phyloP scores from a whole-genome alignment of 2,113 vertebrate species.

The Bubo bubo region DNA sequence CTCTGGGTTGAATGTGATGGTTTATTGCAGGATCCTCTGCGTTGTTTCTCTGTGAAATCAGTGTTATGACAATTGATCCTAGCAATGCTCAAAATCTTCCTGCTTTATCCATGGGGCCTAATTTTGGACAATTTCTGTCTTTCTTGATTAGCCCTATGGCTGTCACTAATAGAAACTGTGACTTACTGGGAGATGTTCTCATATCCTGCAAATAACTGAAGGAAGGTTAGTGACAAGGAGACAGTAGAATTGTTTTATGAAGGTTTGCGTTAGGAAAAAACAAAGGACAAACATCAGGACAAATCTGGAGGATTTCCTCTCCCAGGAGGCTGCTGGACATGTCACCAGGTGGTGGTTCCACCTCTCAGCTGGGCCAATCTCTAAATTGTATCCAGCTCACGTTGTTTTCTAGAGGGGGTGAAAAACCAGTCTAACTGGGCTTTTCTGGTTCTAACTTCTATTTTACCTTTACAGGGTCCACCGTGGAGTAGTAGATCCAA shows the following conservation, averaged over 20 bases:
- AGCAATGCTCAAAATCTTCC: neutral
- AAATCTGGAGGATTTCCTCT: neutral
- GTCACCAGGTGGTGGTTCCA: neutral
- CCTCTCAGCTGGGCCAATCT: neutral
- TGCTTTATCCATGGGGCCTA: neutral
- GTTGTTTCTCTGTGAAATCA: neutral
- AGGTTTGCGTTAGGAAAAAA: neutral
- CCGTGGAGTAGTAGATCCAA: constrained; percentile 79
- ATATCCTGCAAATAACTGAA: neutral
- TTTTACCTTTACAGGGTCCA: constrained; percentile 80
- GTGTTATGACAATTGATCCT: neutral
- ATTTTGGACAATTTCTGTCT: neutral
- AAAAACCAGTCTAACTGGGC: neutral
- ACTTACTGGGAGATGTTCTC: neutral
- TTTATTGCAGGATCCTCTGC: neutral
- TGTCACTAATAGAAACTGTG: neutral
- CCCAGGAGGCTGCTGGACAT: neutral
- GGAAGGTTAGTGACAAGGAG: neutral
- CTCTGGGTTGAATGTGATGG: neutral
- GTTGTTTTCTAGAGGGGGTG: neutral
- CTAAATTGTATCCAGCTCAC: neutral
- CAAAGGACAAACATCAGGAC: neutral
- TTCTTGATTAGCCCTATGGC: neutral
- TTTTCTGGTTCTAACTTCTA: neutral
- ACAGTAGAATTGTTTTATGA: neutral